Evolutionary conservation across 2,888 invertebrate species (phyloP), one percentile per base, ranked within the genome.

Genomic region (Parnassius apollo): DNA sequence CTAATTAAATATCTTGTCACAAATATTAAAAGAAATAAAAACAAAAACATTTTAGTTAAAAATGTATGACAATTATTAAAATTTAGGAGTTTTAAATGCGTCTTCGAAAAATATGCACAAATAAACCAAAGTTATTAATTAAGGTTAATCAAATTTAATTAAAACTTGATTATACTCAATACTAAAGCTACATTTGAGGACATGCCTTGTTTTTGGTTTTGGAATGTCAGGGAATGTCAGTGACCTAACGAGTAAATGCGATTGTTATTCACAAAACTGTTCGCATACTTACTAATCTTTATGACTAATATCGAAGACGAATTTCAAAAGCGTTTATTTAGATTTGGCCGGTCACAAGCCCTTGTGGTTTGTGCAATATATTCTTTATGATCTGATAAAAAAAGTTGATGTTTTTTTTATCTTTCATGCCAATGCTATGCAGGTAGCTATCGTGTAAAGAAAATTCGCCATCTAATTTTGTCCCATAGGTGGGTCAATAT

Each of bases 181-280:
- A 9, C 35, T n/a, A 51, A 18, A 45, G 18, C 45, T 13, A 51
- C 45, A 12, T 56, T 57, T 46, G 52, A 57, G 52, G 52, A 18
- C 45, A n/a, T 56, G 35, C 45, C 13, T 54, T 58, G 62, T 52
- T 62, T 60, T 58, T 54, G 50, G 18, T 53, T 62, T 62, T 44
- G 51, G 35, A 35, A 44, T 49, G 62, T 62, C 53, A 58, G 42
- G 51, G 35, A 35, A 44, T 49, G 62, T 62, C 53, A 58, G 42
- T 62, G 62, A 62, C 35, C 62, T 45, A n/a, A 25, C 42, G 18
- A 44, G 35, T n/a, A 25, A n/a, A 7, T 53, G 45, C 35, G 12
- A 46, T 61, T 61, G 18, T 61, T 56, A 61, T 56, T 61, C 56
- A 56, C 51, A 13, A 52, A 25, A 51, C 35, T 8, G 2, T 18